A percentile compares a stretch with the other conserved stretches of the same genome.
Conservation (phyloP, 2,888 invertebrate genomes). For the Psococerastis gibbosa region DNA sequence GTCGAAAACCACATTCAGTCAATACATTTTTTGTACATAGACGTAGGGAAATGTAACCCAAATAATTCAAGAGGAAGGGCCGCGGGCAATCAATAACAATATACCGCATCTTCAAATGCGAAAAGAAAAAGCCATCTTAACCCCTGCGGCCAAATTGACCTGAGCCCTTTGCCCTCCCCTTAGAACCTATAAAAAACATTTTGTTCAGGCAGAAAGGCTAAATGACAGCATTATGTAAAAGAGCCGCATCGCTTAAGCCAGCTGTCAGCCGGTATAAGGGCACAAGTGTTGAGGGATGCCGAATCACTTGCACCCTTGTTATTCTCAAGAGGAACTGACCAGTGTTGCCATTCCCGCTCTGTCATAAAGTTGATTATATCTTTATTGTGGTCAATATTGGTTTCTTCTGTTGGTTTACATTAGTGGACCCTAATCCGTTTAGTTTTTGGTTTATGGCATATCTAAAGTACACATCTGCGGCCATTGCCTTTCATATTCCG, state of each 20-base stretch:
- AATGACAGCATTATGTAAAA: slow-evolving; percentile 10
- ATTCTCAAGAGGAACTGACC: not conserved
- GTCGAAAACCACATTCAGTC: no score
- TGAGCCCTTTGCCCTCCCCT: not conserved
- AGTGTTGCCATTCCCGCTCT: not conserved
- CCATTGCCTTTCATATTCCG: not conserved
- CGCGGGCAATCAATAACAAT: no score
- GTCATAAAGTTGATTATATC: slow-evolving; percentile 10
- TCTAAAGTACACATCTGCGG: not conserved
- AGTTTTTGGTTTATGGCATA: not conserved
- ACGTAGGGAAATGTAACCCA: no score
- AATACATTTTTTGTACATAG: no score
- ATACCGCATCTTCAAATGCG: no score
- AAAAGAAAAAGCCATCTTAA: no score
- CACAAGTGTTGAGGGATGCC: not conserved
- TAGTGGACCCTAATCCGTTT: not conserved
- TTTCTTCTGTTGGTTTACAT: slow-evolving; percentile 4
- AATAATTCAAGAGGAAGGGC: no score
- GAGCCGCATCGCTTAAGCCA: not conserved
- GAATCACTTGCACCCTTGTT: not conserved
- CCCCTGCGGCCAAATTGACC: not conserved
- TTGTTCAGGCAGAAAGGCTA: slow-evolving; percentile 7
- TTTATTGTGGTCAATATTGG: slow-evolving; percentile 10
- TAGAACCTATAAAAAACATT: slow-evolving; percentile 7
- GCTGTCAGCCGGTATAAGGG: not conserved